Evolutionary conservation across 2,113 vertebrate genomes (phyloP).

Genomic region (Calypte anna): DNA sequence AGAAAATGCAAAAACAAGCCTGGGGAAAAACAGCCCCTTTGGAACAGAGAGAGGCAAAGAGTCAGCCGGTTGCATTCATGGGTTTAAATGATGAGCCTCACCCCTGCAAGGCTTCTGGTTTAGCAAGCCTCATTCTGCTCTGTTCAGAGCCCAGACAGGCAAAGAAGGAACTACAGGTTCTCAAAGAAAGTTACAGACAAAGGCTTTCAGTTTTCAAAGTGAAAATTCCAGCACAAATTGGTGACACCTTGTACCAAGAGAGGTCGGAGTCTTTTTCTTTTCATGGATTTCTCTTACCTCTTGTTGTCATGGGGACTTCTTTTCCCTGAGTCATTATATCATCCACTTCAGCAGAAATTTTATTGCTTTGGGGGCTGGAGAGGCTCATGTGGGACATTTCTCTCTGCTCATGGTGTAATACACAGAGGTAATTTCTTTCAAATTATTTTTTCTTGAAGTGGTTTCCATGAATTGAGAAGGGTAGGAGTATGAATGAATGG

Average conservation of each 20-base stretch:
- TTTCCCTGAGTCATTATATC: conserved; percentile 71
- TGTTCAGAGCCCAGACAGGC: background rate
- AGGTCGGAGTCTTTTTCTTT: conserved; percentile 41
- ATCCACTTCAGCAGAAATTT: conserved; percentile 74
- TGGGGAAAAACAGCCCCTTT: background rate
- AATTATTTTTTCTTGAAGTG: conserved; percentile 78
- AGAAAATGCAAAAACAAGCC: background rate
- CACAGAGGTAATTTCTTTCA: conserved; percentile 75
- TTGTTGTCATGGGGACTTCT: conserved; percentile 74
- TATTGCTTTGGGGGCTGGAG: conserved; percentile 75
- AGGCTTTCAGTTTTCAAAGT: conserved; percentile 37
- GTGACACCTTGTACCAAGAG: conserved; percentile 18
- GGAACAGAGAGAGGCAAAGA: background rate
- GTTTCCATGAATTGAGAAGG: conserved; percentile 69
- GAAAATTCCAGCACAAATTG: conserved; percentile 48
- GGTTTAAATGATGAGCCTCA: background rate
- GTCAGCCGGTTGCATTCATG: accelerated
- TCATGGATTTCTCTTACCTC: conserved; percentile 47
- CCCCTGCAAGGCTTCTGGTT: background rate
- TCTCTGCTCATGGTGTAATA: conserved; percentile 35
- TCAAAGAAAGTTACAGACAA: background rate
- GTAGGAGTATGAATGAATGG: conserved; percentile 22
- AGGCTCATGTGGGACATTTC: conserved; percentile 70
- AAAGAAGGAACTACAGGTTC: background rate
- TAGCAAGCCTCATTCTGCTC: background rate